Conservation (phyloP, 2,113 vertebrate species). For the Sigmodon hispidus region DNA sequence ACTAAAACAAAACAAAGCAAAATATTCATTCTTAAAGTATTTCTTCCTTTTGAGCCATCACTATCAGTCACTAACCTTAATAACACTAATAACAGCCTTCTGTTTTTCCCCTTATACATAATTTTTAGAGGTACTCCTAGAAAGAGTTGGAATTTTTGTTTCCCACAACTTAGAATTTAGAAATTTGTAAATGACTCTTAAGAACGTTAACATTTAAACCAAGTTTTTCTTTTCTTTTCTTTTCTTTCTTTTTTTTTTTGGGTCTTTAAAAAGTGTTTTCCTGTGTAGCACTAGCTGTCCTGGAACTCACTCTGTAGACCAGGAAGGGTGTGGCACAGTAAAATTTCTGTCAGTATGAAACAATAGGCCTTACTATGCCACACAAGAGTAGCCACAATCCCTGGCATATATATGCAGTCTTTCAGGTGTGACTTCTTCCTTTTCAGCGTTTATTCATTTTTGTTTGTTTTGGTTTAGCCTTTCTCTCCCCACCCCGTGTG, state of each 20-base stretch:
- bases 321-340: not conserved
- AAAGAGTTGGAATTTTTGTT: not conserved
- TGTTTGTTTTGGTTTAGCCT: constrained; percentile 51
- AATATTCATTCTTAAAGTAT: not conserved
- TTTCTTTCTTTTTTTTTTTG: no score
- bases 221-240: not conserved
- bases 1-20: not conserved
- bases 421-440: not conserved
- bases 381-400: not conserved
- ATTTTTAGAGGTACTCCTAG: not conserved
- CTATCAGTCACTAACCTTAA: constrained; percentile 47
- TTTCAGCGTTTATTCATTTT: not conserved
- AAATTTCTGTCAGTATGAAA: constrained; percentile 3
- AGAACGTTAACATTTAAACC: constrained; percentile 22
- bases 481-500: not conserved
- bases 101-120: constrained; percentile 13
- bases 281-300: no score
- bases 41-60: constrained; percentile 18
- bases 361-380: not conserved
- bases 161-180: constrained; percentile 8
- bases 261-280: no score
- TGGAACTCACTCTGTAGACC: no score
- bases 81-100: constrained; percentile 17
- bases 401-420: not conserved
- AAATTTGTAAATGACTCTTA: constrained; percentile 28